phyloP scores from a whole-genome alignment of 1,140 invertebrate genomes.

The Euglossa dilemma region DNA sequence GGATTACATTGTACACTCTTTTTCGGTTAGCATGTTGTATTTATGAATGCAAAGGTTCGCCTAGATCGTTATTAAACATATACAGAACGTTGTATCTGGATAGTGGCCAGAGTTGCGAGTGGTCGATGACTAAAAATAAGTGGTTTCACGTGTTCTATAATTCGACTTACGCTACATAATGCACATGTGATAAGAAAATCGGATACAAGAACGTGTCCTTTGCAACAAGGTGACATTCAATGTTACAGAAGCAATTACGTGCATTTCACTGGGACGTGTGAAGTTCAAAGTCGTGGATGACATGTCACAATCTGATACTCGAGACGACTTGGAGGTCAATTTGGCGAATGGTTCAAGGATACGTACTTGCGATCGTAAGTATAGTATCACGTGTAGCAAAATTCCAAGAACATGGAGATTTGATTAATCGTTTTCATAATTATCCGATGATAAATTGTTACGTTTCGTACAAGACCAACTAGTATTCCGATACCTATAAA shows the following conservation, averaged over 20 bases:
- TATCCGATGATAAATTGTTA: no score
- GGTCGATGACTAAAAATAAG: conserved; percentile 53
- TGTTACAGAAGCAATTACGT: neutral
- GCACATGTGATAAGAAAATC: conserved; percentile 32
- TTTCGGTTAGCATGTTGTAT: neutral
- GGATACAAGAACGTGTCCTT: conserved; percentile 1
- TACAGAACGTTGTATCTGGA: neutral
- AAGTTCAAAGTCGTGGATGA: neutral
- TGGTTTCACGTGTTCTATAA: conserved; percentile 40
- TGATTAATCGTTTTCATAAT: no score
- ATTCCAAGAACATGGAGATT: no score
- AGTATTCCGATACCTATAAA: no score
- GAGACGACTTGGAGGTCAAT: neutral
- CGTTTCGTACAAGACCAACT: no score
- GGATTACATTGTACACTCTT: neutral
- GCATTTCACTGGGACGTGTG: no score
- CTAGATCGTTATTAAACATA: conserved; percentile 13
- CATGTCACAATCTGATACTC: neutral
- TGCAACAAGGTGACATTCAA: neutral
- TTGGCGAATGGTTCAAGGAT: no score
- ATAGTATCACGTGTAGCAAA: no score
- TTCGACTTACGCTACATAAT: conserved; percentile 1
- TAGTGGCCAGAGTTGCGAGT: conserved; percentile 13
- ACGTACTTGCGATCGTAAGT: no score
- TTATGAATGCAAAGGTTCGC: neutral